A percentile compares a stretch with the other conserved stretches of the same genome.
These are phyloP conservation scores for Ariolimax columbianus DNA, from an alignment of 2,888 invertebrate genomes.

Conservation along the genomic window DNA sequence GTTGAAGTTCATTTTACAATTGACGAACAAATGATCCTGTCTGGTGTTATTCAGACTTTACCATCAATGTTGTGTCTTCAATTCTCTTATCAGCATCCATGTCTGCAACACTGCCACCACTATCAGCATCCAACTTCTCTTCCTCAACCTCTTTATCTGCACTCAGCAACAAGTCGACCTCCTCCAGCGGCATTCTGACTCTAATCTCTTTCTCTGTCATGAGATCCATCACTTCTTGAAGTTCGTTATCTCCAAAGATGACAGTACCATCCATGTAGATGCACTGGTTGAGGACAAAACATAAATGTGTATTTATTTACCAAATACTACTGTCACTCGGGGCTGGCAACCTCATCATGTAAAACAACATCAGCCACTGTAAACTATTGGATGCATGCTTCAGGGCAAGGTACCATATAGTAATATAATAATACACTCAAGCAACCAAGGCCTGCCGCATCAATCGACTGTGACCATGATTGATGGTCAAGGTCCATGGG, in stretches of 20 bases:
- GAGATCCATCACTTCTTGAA: conserved; percentile 78
- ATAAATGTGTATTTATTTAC: not conserved
- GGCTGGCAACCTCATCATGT: too few relatives aligned
- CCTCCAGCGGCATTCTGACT: conserved; percentile 79
- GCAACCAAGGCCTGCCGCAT: too few relatives aligned
- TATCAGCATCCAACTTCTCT: not conserved
- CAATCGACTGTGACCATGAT: too few relatives aligned
- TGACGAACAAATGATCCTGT: not conserved
- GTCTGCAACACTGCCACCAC: not conserved
- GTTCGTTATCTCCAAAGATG: conserved; percentile 73
- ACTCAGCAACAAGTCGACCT: conserved; percentile 73
- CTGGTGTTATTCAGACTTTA: not conserved
- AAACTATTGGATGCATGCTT: too few relatives aligned
- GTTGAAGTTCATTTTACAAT: too few relatives aligned
- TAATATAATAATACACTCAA: too few relatives aligned
- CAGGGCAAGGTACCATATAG: too few relatives aligned
- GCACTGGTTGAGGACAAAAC: conserved; percentile 65
- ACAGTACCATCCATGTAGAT: conserved; percentile 78
- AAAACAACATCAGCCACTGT: too few relatives aligned
- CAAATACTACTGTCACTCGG: too few relatives aligned
- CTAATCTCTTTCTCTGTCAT: conserved; percentile 79
- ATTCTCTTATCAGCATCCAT: not conserved
- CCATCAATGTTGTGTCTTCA: not conserved
- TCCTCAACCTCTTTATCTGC: conserved; percentile 52
- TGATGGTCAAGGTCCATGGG: too few relatives aligned